These are phyloP conservation scores for Microcebus murinus DNA, from an alignment of 2,113 vertebrate genomes.

Conservation along the genomic window DNA sequence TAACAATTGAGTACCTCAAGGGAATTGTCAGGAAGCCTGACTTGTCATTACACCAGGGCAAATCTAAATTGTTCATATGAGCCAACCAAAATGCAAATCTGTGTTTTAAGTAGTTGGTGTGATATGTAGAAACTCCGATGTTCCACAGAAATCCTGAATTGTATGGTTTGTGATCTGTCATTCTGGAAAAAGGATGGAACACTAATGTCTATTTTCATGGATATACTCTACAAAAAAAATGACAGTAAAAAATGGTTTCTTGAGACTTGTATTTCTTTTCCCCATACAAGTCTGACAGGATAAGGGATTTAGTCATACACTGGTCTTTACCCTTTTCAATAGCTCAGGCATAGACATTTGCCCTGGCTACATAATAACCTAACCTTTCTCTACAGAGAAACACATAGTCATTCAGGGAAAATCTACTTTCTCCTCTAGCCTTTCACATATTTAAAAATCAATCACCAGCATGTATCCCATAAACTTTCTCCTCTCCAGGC, in stretches of 20 bases:
- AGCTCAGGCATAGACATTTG: neutral
- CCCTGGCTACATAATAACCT: neutral
- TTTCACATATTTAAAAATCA: constrained; percentile 27
- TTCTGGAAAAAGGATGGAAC: neutral
- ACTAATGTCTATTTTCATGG: neutral
- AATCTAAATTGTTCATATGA: constrained; percentile 46
- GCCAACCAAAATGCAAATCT: constrained; percentile 1
- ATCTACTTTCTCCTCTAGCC: neutral
- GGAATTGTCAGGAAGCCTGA: neutral
- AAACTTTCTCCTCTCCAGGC: neutral
- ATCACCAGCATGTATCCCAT: neutral
- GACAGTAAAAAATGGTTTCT: neutral
- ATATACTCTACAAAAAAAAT: neutral
- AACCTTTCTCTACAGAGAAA: neutral
- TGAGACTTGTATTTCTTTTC: neutral
- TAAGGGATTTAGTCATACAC: neutral
- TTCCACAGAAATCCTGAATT: neutral
- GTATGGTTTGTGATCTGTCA: neutral
- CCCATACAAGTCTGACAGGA: neutral
- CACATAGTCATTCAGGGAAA: neutral
- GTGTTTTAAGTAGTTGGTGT: neutral
- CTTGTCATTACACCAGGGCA: constrained; percentile 24
- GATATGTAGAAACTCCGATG: neutral
- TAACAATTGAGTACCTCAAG: neutral
- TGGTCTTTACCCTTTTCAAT: neutral